phyloP scores from a whole-genome alignment of 2,888 invertebrate species.

The Chesias legatella region DNA sequence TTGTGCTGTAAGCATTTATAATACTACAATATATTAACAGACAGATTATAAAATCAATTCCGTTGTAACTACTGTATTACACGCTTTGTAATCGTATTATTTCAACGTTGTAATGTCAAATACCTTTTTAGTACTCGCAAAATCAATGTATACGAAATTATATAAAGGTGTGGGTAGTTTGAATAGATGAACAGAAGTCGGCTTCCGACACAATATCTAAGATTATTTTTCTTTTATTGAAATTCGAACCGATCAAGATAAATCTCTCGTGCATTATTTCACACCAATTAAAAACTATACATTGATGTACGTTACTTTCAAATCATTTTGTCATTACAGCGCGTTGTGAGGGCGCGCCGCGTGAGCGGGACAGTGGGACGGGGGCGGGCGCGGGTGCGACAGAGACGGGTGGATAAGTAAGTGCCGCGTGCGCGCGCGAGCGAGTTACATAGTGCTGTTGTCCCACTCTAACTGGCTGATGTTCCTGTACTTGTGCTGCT shows the following conservation, averaged over 20 bases:
- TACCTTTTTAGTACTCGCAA: no score
- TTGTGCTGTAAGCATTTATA: slow-evolving; percentile 49
- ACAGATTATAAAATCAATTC: slow-evolving; percentile 52
- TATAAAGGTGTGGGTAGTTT: no score
- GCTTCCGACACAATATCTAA: no score
- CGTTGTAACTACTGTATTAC: slow-evolving; percentile 29
- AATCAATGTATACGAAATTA: no score
- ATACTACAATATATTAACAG: slow-evolving; percentile 38
- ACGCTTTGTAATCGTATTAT: slow-evolving; percentile 20
- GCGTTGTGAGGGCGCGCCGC: slow-evolving; percentile 25
- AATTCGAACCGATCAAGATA: no score
- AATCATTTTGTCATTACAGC: slow-evolving; percentile 11
- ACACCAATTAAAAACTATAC: no score
- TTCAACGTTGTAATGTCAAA: slow-evolving; percentile 14
- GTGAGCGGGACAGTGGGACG: slow-evolving; percentile 29
- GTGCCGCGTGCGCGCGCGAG: slow-evolving; percentile 32
- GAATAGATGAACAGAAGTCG: no score
- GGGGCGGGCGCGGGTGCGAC: slow-evolving; percentile 29
- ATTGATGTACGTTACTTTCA: neutral
- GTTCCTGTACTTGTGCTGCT: slow-evolving; percentile 84
- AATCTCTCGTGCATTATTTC: no score
- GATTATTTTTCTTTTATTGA: no score
- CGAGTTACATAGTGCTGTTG: slow-evolving; percentile 86
- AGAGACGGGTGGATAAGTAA: slow-evolving; percentile 40
- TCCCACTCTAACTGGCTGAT: slow-evolving; percentile 90